These are phyloP conservation scores for Blastomussa wellsi DNA, from an alignment of 92 coral and sea anemone genomes.

Conservation along the genomic window DNA sequence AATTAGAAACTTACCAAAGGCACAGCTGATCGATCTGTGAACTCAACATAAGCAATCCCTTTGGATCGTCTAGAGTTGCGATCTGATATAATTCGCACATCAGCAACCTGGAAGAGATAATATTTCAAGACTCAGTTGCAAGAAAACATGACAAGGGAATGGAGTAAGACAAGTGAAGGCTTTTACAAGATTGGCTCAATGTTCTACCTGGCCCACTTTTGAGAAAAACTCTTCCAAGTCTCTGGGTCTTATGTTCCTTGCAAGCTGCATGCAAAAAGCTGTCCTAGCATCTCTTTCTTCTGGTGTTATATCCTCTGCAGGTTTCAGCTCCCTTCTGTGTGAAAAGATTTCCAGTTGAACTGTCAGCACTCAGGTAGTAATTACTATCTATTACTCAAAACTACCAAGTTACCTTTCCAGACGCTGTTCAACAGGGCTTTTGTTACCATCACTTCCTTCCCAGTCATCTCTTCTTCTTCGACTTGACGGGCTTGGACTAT, in stretches of 20 bases:
- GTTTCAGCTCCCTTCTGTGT: conserved; percentile 34
- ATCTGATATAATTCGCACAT: conserved; percentile 97
- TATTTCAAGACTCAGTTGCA: background rate
- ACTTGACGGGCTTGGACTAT: conserved; percentile 63
- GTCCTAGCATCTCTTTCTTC: conserved; percentile 94
- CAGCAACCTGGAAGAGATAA: conserved; percentile 68
- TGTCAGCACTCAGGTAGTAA: background rate
- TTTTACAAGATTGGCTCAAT: background rate
- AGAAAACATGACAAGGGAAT: background rate
- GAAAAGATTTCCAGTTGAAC: background rate
- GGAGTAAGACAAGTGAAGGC: background rate
- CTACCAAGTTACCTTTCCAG: conserved; percentile 48
- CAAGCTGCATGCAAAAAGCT: conserved; percentile 99
- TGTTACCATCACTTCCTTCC: conserved; percentile 38
- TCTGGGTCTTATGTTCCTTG: conserved; percentile 93
- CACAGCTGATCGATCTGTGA: conserved; percentile 94
- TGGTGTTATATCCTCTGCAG: conserved; percentile 76
- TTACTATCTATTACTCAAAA: background rate
- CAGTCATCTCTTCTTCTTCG: conserved; percentile 2
- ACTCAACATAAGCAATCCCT: conserved; percentile 98
- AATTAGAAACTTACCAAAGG: conserved; percentile 92
- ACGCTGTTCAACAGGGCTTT: conserved; percentile 41
- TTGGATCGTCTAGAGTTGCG: conserved; percentile 97
- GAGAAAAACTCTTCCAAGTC: conserved; percentile 97
- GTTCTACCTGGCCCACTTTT: conserved; percentile 94